Evolutionary conservation across 2,113 vertebrate genomes (phyloP).

Genomic region (Fukomys damarensis): DNA sequence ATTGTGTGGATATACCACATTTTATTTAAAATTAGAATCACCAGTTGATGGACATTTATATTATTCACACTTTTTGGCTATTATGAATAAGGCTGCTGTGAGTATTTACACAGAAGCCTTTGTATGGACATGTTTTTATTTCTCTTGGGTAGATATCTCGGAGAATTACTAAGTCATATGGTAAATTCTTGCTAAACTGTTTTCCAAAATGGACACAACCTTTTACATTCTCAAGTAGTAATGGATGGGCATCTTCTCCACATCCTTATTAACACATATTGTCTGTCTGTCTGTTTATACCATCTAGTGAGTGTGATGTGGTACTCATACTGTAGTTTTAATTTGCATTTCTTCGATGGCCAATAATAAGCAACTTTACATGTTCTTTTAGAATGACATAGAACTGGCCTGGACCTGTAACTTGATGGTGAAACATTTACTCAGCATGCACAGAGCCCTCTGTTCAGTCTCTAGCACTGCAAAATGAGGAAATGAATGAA

Average conservation of each 20-base stretch:
- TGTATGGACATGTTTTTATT: slow-evolving; percentile 17
- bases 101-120: slow-evolving; percentile 21
- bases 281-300: neutral
- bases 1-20: neutral
- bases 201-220: neutral
- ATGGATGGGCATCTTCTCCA: neutral
- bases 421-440: neutral
- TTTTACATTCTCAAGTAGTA: slow-evolving; percentile 42
- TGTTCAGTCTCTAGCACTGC: neutral
- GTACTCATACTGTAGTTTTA: slow-evolving; percentile 32
- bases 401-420: neutral
- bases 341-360: slow-evolving; percentile 17
- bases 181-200: slow-evolving; percentile 26
- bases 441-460: neutral
- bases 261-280: slow-evolving; percentile 16
- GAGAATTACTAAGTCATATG: slow-evolving; percentile 21
- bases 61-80: neutral
- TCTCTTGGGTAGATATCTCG: slow-evolving; percentile 4
- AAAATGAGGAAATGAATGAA: neutral
- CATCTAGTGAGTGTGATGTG: slow-evolving; percentile 23
- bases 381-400: neutral
- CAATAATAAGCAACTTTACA: slow-evolving; percentile 16
- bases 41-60: slow-evolving; percentile 11
- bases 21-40: slow-evolving; percentile 41
- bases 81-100: neutral